Conservation (phyloP, 1,140 invertebrate species). For the Elysia chlorotica region DNA sequence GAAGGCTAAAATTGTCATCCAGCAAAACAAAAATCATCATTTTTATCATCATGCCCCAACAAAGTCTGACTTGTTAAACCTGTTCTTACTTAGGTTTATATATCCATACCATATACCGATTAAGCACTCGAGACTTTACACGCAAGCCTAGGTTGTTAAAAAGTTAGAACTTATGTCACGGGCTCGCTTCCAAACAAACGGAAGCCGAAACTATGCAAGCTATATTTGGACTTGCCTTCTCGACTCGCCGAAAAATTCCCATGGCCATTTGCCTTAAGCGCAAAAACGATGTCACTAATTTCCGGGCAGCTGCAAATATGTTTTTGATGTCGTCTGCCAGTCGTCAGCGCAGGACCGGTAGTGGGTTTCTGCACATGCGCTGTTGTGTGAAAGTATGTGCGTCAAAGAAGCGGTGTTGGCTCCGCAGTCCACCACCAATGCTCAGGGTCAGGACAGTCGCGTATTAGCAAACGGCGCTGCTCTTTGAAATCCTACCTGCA, state of each 20-base stretch:
- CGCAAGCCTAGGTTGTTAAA: too few relatives aligned
- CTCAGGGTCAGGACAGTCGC: background rate
- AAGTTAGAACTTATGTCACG: too few relatives aligned
- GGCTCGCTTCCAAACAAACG: too few relatives aligned
- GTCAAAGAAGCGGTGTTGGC: slow-evolving; percentile 18
- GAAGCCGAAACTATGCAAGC: too few relatives aligned
- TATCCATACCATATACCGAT: too few relatives aligned
- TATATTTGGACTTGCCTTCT: too few relatives aligned
- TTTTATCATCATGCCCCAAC: too few relatives aligned
- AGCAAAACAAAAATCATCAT: too few relatives aligned
- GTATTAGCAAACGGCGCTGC: slow-evolving; percentile 11
- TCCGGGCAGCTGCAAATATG: background rate
- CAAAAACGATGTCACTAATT: background rate
- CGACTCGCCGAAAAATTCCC: background rate
- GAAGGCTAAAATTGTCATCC: too few relatives aligned
- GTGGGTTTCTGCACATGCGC: slow-evolving; percentile 24
- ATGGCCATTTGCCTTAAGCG: background rate
- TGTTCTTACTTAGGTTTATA: too few relatives aligned
- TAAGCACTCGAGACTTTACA: too few relatives aligned
- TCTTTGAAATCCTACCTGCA: slow-evolving; percentile 13
- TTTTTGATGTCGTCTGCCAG: slow-evolving; percentile 7
- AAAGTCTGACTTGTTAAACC: too few relatives aligned
- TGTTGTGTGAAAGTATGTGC: slow-evolving; percentile 25
- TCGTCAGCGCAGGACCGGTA: slow-evolving; percentile 5
- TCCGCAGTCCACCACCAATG: background rate